phyloP scores from a whole-genome alignment of 2,113 vertebrate genomes.

The Poicephalus meyeri region DNA sequence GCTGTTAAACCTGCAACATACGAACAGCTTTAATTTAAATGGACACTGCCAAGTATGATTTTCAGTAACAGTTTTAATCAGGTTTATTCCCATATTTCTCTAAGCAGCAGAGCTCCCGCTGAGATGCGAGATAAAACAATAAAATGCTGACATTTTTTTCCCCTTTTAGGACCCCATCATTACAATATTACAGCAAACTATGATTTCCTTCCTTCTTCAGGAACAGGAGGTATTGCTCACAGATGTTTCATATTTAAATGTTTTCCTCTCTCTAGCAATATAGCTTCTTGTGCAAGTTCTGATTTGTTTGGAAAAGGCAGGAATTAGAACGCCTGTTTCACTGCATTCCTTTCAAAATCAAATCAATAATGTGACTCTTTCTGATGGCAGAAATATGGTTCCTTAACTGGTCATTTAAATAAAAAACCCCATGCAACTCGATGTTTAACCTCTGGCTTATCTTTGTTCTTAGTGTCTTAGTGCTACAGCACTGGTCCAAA shows the following conservation, averaged over 20 bases:
- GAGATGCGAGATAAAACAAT: neutral
- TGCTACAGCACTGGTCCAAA: neutral
- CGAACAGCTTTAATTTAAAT: constrained; percentile 36
- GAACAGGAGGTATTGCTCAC: neutral
- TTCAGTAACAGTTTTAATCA: neutral
- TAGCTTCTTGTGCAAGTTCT: neutral
- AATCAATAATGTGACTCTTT: neutral
- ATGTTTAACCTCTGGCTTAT: neutral
- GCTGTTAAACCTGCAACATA: neutral
- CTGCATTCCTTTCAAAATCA: neutral
- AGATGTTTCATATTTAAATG: neutral
- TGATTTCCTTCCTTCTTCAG: neutral
- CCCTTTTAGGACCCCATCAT: neutral
- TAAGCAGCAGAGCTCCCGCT: neutral
- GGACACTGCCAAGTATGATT: constrained; percentile 4
- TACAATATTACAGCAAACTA: neutral
- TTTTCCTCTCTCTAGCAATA: neutral
- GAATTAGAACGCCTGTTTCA: neutral
- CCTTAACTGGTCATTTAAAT: neutral
- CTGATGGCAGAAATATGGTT: neutral
- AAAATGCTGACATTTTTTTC: neutral
- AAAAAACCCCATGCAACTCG: neutral
- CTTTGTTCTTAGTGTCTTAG: neutral
- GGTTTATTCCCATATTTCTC: neutral
- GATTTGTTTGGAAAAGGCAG: neutral